Evolutionary conservation across 2,113 vertebrate species (phyloP), one percentile per base, ranked within the genome.

Genomic region (Suncus etruscus): DNA sequence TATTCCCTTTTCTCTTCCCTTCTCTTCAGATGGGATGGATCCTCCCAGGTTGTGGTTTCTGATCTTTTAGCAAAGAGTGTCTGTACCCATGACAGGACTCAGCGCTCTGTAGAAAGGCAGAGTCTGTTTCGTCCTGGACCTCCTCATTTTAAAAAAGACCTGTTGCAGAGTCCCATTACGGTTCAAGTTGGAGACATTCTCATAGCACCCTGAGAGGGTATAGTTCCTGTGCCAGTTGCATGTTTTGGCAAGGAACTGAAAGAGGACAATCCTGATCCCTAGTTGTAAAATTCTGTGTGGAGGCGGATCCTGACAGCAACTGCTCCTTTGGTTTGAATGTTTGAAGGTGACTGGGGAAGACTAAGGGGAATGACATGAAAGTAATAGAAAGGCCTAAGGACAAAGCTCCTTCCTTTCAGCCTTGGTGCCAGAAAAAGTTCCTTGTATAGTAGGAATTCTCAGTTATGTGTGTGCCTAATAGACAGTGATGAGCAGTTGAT

Each of bases 331-430:
- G 24, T 5, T 9, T n/a, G 65, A 66, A 51, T 31, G 45, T 65
- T 22, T 32, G 45, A 27, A 65, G 24, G 70, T 32, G 70, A 72
- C 54, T 18, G 29, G 14, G 70, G 51, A 16, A 9, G 45, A 11
- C 1, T 47, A 27, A 29, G 1, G n/a, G 3, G 1, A 3, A 0
- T 2, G 9, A 39, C 10, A 1, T 10, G 82, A 45, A 51, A 51
- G 32, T 0, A 16, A 45, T 25, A 29, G 22, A n/a, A 4, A 4
- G 18, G 31, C 27, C 0, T 22, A 39, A 75, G n/a, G 22, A 12
- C 31, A 63, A 18, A 73, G 6, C 1, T 11, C 8, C 81, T 45
- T 15, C 6, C 14, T 77, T 7, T 66, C 48, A 68, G 79, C 51
- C 2, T 6, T 39, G 39, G 54, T 15, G 54, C 54, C 54, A 14